Conservation (phyloP, 2,113 vertebrate species). For the Eretmochelys imbricata region DNA sequence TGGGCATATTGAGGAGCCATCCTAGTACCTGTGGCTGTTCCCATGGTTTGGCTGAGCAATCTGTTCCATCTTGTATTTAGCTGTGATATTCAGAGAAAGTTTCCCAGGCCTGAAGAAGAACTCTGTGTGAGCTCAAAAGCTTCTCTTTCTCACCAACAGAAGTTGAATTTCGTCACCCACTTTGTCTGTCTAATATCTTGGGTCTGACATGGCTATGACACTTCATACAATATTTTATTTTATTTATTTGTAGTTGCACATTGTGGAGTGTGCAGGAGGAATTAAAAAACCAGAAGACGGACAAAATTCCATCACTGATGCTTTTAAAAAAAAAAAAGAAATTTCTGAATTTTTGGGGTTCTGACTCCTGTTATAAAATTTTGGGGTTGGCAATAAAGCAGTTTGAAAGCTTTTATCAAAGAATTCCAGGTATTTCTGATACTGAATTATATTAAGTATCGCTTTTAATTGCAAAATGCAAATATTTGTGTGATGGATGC, state of each 20-base stretch:
- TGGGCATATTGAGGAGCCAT: not conserved
- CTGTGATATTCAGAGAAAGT: too few species aligned
- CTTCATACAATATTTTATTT: not conserved
- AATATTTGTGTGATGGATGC: too few species aligned
- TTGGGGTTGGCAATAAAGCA: not conserved
- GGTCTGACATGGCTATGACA: not conserved
- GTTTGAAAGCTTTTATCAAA: not conserved
- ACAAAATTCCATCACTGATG: too few species aligned
- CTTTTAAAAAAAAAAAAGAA: too few species aligned
- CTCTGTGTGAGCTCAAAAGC: not conserved
- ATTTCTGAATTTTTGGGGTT: not conserved
- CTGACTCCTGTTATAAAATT: not conserved
- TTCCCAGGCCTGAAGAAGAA: not conserved
- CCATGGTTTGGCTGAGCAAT: not conserved
- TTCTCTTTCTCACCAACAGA: not conserved
- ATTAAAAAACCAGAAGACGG: not conserved
- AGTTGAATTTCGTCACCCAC: too few species aligned
- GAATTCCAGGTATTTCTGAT: not conserved
- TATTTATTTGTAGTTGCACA: not conserved
- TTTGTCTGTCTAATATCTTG: not conserved
- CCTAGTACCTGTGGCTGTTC: not conserved
- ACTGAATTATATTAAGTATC: not conserved
- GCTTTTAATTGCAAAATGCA: not conserved
- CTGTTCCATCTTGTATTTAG: not conserved
- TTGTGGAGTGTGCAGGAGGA: not conserved